A percentile compares a stretch with the other conserved stretches of the same genome.
Conservation (phyloP, 2,888 invertebrate genomes). For the Callimorpha dominula region DNA sequence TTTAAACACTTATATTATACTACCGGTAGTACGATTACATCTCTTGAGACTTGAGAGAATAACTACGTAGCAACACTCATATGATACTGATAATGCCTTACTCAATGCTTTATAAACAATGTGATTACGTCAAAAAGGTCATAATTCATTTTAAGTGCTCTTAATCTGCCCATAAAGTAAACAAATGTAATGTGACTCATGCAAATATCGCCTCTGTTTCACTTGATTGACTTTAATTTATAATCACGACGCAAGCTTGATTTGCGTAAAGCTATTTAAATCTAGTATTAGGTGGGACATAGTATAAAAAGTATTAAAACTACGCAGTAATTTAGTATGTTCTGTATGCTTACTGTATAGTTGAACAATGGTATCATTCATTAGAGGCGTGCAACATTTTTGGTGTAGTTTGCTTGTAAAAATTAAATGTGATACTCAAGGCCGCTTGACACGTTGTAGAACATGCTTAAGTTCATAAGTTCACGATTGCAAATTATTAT, state of each 20-base stretch:
- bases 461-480: slow-evolving; percentile 12
- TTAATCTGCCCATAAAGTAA: slow-evolving; percentile 25
- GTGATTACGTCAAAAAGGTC: slow-evolving; percentile 5
- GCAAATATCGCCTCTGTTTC: slow-evolving; percentile 9
- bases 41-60: not conserved
- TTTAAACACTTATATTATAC: not conserved
- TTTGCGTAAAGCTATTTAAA: not conserved
- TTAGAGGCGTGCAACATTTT: not conserved
- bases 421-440: slow-evolving; percentile 38
- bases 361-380: slow-evolving; percentile 14
- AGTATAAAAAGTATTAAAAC: not conserved
- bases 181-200: slow-evolving; percentile 16
- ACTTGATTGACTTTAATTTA: slow-evolving; percentile 15
- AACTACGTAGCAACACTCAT: not conserved
- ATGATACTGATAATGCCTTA: slow-evolving; percentile 9
- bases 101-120: slow-evolving; percentile 18
- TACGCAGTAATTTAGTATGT: slow-evolving; percentile 16
- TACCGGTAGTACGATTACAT: not conserved
- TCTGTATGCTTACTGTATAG: slow-evolving; percentile 4
- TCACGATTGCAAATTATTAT: slow-evolving; percentile 1
- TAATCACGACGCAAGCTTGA: slow-evolving; percentile 3
- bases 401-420: slow-evolving; percentile 16
- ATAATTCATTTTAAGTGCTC: slow-evolving; percentile 16
- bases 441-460: slow-evolving; percentile 15
- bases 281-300: not conserved